phyloP scores from a whole-genome alignment of 2,113 vertebrate genomes.

The Muntiacus reevesi region DNA sequence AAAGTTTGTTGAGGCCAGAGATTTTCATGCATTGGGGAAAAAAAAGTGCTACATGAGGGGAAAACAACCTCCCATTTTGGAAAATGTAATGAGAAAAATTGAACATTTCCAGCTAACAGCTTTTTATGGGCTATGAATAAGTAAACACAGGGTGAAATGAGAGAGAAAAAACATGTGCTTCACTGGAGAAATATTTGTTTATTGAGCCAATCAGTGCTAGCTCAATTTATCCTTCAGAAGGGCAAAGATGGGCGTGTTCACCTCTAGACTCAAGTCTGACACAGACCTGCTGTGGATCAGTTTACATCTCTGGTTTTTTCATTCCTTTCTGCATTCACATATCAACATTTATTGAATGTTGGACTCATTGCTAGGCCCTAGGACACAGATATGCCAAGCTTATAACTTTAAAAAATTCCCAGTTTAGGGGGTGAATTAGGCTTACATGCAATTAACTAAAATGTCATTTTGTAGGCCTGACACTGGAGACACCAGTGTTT shows the following conservation, averaged over 20 bases:
- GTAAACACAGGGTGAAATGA: constrained; percentile 30
- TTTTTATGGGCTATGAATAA: constrained; percentile 61
- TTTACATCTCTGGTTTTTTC: not conserved
- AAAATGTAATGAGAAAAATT: constrained; percentile 16
- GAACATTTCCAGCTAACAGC: constrained; percentile 32
- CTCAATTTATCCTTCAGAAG: not conserved
- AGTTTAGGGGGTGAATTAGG: not conserved
- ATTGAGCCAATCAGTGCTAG: not conserved
- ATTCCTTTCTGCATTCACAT: not conserved
- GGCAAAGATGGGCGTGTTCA: not conserved
- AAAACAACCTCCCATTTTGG: constrained; percentile 16
- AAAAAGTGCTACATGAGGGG: not conserved
- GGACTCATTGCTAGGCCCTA: not conserved
- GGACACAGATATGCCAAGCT: not conserved
- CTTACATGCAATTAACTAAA: not conserved
- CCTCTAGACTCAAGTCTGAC: not conserved
- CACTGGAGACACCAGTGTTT: not conserved
- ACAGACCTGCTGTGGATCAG: not conserved
- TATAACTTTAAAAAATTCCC: not conserved
- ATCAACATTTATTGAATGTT: not conserved
- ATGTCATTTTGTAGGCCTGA: not conserved
- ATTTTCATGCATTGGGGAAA: not conserved
- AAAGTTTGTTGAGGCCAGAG: not conserved
- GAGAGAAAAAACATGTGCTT: not conserved
- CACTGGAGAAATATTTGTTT: not conserved